A percentile compares a stretch with the other conserved stretches of the same genome.
Evolutionary conservation across 2,888 invertebrate species (phyloP).

Genomic region (Chironomus riparius): DNA sequence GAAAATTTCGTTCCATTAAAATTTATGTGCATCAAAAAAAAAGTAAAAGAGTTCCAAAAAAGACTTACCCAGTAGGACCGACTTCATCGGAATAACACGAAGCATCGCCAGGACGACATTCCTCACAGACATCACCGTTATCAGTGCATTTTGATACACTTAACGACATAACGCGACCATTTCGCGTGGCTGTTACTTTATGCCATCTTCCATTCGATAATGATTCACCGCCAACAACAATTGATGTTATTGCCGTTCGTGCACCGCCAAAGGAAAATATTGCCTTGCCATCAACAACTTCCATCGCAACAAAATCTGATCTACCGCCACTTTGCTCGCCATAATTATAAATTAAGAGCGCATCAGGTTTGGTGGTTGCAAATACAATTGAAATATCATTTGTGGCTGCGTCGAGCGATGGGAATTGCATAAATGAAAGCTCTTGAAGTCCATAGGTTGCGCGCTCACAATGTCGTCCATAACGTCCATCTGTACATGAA

Average conservation of each 20-base stretch:
- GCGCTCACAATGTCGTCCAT: conserved; percentile 85
- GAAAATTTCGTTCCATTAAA: neutral
- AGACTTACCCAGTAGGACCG: conserved; percentile 78
- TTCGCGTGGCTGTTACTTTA: conserved; percentile 82
- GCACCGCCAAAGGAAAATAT: conserved; percentile 86
- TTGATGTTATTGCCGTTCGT: conserved; percentile 75
- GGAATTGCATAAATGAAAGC: conserved; percentile 82
- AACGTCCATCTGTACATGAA: conserved; percentile 77
- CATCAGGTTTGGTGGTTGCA: conserved; percentile 78
- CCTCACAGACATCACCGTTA: conserved; percentile 76
- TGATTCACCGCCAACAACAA: conserved; percentile 57
- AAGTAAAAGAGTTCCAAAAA: neutral
- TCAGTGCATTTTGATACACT: conserved; percentile 74
- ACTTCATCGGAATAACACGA: conserved; percentile 77
- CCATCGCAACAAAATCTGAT: conserved; percentile 87
- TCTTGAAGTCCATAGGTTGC: conserved; percentile 84
- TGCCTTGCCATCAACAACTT: conserved; percentile 73
- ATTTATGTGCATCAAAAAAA: neutral
- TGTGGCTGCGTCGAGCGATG: conserved; percentile 73
- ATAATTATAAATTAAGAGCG: conserved; percentile 84
- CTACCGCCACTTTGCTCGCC: conserved; percentile 79
- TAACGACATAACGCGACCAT: conserved; percentile 77
- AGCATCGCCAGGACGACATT: conserved; percentile 74
- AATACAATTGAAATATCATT: conserved; percentile 88
- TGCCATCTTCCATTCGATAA: conserved; percentile 86